Evolutionary conservation across 2,888 invertebrate genomes (phyloP), one percentile per base, ranked within the genome.

Genomic region (Desoria tigrina): DNA sequence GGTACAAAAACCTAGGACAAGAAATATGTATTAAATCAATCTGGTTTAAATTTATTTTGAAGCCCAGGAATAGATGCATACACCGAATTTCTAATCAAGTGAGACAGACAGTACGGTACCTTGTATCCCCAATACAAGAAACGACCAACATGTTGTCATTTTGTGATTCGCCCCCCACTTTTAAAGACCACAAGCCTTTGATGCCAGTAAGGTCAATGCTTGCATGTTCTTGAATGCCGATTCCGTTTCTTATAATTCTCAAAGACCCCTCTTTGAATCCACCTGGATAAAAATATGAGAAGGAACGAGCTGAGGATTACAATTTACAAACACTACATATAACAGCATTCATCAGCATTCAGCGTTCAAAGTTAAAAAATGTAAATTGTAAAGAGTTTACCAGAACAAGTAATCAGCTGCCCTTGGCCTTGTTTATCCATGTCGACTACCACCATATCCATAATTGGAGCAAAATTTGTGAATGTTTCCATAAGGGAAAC

Each of bases 361-460:
- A 42, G 1, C 18, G n/a, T 6, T 21, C 24, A 6, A 51, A 51
- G 24, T 51, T 26, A 45, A n/a, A n/a, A n/a, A n/a, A n/a, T n/a
- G n/a, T 16, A 9, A 6, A 45, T n/a, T 32, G 4, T 27, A 23
- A 28, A 42, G 42, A 1, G 27, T 26, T 32, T 45, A 82, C 90
- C 98, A 0, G 98, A 98, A 79, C 98, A 99, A 0, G 99, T 99
- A 50, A 99, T 94, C 72, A 99, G 87, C 80, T 96, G 96, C 16
- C 95, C 96, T 82, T 99, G 98, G 0, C 98, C 98, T 80, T 96
- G 96, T 18, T 93, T 83, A 81, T 98, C 97, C 70, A 97, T 84
- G 82, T 98, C 97, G 1, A 97, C 97, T 1, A 98, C 93, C 73
- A 94, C 93, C 91, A 98, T 96, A 80, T 98, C 98, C 24, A 96